Evolutionary conservation across 2,797 vertebrate species (phyloP), one percentile per base, ranked within the genome.

Genomic region (Anas bahamensis): DNA sequence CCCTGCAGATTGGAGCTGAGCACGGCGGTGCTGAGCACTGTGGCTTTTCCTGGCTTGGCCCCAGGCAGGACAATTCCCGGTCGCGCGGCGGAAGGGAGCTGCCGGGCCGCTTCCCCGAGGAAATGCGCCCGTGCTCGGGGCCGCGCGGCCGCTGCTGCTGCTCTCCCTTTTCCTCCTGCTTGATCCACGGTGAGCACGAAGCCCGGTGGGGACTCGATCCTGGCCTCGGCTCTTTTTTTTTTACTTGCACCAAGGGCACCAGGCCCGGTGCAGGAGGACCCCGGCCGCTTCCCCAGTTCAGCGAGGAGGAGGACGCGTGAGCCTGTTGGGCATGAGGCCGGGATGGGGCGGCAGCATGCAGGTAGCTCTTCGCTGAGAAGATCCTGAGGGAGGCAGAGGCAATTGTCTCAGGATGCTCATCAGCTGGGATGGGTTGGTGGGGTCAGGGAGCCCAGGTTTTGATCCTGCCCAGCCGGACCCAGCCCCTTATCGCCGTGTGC

Each of bases 141-240:
- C 75, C 39, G 19, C 23, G 7, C 10, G 29, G 44, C 35, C 29
- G 17, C 71, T 86, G 83, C 83, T 33, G 77, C 6, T 70, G 56
- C 80, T 93, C 64, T 83, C 70, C 80, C 46, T 73, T 81, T 94
- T 94, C 94, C 90, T 94, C 86, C 71, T 1, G 24, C 71, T 85
- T 88, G 90, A 91, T 93, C 90, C 88, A 71, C 29, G 4, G 31
- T 3, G 0, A 12, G 50, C 2, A 2, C 6, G 3, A 75, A 90
- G 57, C 41, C 61, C 4, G 1, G 60, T 0, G 26, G 80, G 71
- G 90, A 82, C 89, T 84, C 91, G 88, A 86, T 94, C 72, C 90
- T 91, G 88, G 72, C 89, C 83, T 29, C 6, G 4, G 64, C 2
- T 10, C 78, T 80, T 65, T 64, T 89, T 87, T 65, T 87, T 65